Conservation (phyloP, 2,888 invertebrate species). For the Oscheius myriophilus region DNA sequence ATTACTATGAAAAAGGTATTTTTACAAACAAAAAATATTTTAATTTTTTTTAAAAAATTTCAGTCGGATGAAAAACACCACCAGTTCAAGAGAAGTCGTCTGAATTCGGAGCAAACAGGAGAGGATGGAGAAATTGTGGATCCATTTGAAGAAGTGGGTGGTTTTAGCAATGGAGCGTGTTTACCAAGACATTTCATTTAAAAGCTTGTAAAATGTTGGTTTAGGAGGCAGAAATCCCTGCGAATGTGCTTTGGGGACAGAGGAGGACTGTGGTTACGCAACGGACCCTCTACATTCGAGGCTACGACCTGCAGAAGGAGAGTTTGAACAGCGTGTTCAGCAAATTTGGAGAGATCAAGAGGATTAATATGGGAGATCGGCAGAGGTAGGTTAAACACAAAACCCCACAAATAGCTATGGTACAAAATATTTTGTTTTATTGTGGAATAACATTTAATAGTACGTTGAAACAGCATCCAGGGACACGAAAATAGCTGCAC, state of each 20-base stretch:
- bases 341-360: slow-evolving; percentile 30
- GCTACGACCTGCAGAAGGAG: slow-evolving; percentile 22
- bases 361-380: slow-evolving; percentile 34
- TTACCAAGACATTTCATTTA: too few species aligned
- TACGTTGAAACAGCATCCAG: too few species aligned
- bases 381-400: slow-evolving; percentile 10
- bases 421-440: too few species aligned
- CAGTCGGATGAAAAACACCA: too few species aligned
- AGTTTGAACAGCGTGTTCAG: slow-evolving; percentile 27
- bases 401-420: too few species aligned
- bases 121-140: slow-evolving; percentile 26
- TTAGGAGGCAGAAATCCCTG: neutral
- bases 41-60: too few species aligned
- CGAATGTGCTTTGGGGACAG: neutral
- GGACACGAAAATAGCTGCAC: too few species aligned
- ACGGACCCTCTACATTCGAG: slow-evolving; percentile 14
- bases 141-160: slow-evolving; percentile 12
- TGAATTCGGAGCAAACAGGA: neutral
- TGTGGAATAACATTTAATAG: too few species aligned
- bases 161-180: too few species aligned
- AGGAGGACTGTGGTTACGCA: slow-evolving; percentile 4
- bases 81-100: too few species aligned
- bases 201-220: neutral
- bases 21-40: neutral
- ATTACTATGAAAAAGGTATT: slow-evolving; percentile 44